Evolutionary conservation across 2,797 vertebrate genomes (phyloP), one percentile per base, ranked within the genome.

Genomic region (Morelia viridis): DNA sequence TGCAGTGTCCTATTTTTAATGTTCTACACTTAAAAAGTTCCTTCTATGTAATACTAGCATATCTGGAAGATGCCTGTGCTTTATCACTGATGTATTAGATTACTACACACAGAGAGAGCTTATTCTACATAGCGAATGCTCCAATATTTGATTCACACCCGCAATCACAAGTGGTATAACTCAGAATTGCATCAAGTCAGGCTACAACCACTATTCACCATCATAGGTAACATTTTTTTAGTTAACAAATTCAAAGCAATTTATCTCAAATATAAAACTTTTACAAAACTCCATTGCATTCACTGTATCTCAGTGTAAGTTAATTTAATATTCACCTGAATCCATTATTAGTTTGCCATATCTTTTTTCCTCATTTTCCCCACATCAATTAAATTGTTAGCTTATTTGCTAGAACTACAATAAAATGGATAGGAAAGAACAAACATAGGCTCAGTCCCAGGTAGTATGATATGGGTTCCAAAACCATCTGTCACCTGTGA

Each of bases 291-390:
- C 4, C 56, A 60, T 71, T 5, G 85, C 90, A 90, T 89, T 83
- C 41, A 50, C 88, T 90, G 85, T 35, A 46, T 19, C 93, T 85
- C 26, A 62, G 10, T 13, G 46, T 8, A 89, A n/a, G 19, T 92
- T 80, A 46, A 35, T 68, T 85, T 11, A 0, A 56, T 71, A 24
- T 89, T 90, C 86, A 84, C 68, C 24, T 58, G 91, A 93, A 94
- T 85, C 86, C 92, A 85, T 12, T 86, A 94, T 60, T 88, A 91
- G 89, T 91, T 61, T 68, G 17, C 88, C 93, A 93, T 93, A 95
- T 93, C 92, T 89, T 89, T n/a, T 28, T 12, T 7, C 61, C 41
- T 60, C 91, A 1, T 91, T 3, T 61, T 31, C 41, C 46, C 3
- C 50, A 41, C 41, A 41, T 41, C 53, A 91, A 17, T 2, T 41